Conservation (phyloP, 1,140 invertebrate genomes). For the Portunus trituberculatus region DNA sequence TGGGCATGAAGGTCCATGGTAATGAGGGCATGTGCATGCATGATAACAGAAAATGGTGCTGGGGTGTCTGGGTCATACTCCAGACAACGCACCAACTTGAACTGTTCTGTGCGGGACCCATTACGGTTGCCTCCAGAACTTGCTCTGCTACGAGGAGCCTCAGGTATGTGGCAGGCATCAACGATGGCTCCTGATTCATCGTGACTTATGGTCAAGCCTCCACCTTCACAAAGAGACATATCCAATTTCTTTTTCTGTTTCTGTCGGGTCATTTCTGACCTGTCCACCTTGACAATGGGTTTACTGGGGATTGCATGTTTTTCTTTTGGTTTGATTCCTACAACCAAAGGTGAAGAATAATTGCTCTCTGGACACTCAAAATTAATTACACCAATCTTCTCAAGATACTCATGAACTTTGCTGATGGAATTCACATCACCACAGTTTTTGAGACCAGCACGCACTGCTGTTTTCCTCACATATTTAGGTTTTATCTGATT, state of each 20-base stretch:
- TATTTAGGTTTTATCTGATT: constrained; percentile 83
- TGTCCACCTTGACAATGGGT: constrained; percentile 72
- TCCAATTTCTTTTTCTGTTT: constrained; percentile 77
- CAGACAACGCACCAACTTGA: constrained; percentile 82
- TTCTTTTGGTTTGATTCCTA: constrained; percentile 60
- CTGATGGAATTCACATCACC: constrained; percentile 86
- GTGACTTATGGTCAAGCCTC: constrained; percentile 85
- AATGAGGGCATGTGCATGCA: constrained; percentile 84
- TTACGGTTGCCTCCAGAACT: constrained; percentile 50
- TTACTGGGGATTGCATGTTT: constrained; percentile 53
- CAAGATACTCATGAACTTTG: constrained; percentile 84
- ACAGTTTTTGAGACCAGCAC: constrained; percentile 84
- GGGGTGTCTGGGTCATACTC: constrained; percentile 82
- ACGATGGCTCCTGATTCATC: constrained; percentile 83
- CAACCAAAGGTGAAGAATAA: constrained; percentile 70
- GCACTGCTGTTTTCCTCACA: constrained; percentile 84
- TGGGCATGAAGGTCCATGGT: constrained; percentile 87
- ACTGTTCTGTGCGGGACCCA: constrained; percentile 77
- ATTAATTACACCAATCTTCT: constrained; percentile 86
- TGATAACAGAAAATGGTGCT: constrained; percentile 84
- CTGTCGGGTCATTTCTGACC: constrained; percentile 74
- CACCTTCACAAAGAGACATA: constrained; percentile 79
- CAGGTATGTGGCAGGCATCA: constrained; percentile 80
- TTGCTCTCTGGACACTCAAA: constrained; percentile 84
- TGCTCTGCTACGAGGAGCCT: constrained; percentile 78